Evolutionary conservation across 1,140 invertebrate species (phyloP), one percentile per base, ranked within the genome.

Genomic region (Ericerus pela): DNA sequence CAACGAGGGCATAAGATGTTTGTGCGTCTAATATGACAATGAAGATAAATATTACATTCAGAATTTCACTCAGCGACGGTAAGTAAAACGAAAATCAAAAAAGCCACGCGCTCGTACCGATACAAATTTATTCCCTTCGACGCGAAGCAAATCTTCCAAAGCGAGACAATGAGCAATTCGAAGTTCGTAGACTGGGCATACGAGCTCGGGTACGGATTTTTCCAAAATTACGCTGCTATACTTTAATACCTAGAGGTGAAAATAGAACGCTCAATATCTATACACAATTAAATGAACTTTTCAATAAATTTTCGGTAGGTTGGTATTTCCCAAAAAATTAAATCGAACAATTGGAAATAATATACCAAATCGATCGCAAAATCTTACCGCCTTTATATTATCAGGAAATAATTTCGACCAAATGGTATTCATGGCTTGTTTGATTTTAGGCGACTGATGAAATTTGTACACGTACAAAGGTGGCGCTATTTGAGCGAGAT

Each of bases 121-220:
- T 28, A 61, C 54, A 47, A 62, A 58, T 61, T 58, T 56, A 16
- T 58, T 60, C 22, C 61, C 56, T 22, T 56, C 37, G n/a, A 55
- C 56, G 59, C 79, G 79, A 11, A 96, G 69, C 26, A 96, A 71
- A 73, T 95, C 89, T 37, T 82, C 73, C 0, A 95, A 73, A 2
- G 89, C 92, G 56, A 84, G 72, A 68, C 89, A 94, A 68, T 84
- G 88, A 33, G 90, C 92, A 66, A 90, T 88, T 57, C 92, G 76
- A 4, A 94, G 83, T 52, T 90, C 75, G 84, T 89, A 95, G 66
- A 89, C 81, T 54, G 75, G 75, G 55, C 82, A 79, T 0, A 84
- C 91, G 37, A 96, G 68, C 73, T 94, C 90, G 6, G 73, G 71
- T 10, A 83, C 70, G 14, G 95, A 65, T 70, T 95, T 90, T 41